These are phyloP conservation scores for Drosophila varians DNA, from an alignment of 1,140 invertebrate species.

Conservation along the genomic window DNA sequence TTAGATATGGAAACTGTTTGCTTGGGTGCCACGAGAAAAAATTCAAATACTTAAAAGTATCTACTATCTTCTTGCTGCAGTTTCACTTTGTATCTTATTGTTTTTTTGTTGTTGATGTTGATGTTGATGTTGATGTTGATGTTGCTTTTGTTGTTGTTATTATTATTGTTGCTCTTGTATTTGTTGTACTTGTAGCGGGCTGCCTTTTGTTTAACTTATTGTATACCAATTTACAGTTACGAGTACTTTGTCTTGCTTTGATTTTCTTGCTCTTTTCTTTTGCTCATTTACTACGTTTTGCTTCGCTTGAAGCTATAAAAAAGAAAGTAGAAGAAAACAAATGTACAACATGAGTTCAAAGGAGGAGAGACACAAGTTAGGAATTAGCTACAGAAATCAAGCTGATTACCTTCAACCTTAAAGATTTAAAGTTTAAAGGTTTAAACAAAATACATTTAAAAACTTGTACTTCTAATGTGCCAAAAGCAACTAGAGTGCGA, in stretches of 20 bases:
- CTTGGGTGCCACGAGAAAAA: slow-evolving; percentile 66
- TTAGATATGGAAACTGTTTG: slow-evolving; percentile 57
- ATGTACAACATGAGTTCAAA: slow-evolving; percentile 76
- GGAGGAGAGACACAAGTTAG: slow-evolving; percentile 3
- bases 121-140: slow-evolving; percentile 36
- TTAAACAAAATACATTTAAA: too few relatives aligned
- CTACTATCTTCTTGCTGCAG: slow-evolving; percentile 56
- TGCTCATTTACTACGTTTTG: slow-evolving; percentile 56
- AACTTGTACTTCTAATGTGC: background rate
- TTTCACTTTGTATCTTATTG: slow-evolving; percentile 18
- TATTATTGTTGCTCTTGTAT: slow-evolving; percentile 18
- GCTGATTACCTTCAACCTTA: too few relatives aligned
- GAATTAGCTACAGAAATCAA: slow-evolving; percentile 12
- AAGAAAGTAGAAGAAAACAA: slow-evolving; percentile 74
- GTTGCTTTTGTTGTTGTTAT: slow-evolving; percentile 38
- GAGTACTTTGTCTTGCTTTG: slow-evolving; percentile 47
- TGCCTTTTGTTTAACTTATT: slow-evolving; percentile 34
- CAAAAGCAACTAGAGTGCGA: background rate
- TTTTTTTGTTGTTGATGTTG: slow-evolving; percentile 17
- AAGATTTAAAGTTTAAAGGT: too few relatives aligned
- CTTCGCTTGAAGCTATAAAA: slow-evolving; percentile 78
- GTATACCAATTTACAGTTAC: slow-evolving; percentile 72
- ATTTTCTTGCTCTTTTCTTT: slow-evolving; percentile 44
- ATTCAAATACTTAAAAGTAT: slow-evolving; percentile 42
- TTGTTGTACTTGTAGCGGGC: background rate